These are phyloP conservation scores for Bucorvus abyssinicus DNA, from an alignment of 2,797 vertebrate genomes.

Conservation along the genomic window DNA sequence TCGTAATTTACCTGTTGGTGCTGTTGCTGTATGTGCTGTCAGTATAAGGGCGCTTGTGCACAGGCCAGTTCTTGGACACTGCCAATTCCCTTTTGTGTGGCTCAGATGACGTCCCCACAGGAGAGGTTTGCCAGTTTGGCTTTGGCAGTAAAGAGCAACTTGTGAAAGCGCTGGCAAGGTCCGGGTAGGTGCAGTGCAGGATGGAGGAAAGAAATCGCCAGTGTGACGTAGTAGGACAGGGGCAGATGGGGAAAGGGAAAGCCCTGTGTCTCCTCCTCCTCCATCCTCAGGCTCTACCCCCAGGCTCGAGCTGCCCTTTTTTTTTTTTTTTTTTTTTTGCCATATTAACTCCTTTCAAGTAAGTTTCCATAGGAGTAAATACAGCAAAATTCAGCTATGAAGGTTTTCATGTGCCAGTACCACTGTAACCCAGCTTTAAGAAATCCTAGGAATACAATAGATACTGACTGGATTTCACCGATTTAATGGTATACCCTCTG, in stretches of 20 bases:
- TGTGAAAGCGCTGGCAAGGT: not conserved
- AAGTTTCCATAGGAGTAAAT: not conserved
- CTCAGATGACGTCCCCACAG: accelerated
- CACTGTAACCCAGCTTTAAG: not conserved
- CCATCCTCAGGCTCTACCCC: not conserved
- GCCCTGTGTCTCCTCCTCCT: not conserved
- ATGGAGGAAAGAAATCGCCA: not conserved
- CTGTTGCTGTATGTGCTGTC: not conserved
- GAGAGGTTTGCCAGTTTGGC: not conserved
- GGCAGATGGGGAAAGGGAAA: not conserved
- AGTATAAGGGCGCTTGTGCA: not conserved
- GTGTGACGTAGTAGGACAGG: not conserved
- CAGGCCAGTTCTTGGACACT: not conserved
- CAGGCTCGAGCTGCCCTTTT: not conserved
- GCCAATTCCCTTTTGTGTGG: accelerated
- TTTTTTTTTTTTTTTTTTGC: not conserved
- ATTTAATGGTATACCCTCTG: not conserved
- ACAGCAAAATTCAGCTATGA: not conserved
- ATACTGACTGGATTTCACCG: not conserved
- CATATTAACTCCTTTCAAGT: not conserved
- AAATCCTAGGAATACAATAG: not conserved
- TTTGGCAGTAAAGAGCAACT: not conserved
- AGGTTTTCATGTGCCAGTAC: not conserved
- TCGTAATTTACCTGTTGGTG: not conserved
- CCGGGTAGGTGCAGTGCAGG: accelerated